Evolutionary conservation across 2,113 vertebrate species (phyloP).

Genomic region (Atractosteus spatula): DNA sequence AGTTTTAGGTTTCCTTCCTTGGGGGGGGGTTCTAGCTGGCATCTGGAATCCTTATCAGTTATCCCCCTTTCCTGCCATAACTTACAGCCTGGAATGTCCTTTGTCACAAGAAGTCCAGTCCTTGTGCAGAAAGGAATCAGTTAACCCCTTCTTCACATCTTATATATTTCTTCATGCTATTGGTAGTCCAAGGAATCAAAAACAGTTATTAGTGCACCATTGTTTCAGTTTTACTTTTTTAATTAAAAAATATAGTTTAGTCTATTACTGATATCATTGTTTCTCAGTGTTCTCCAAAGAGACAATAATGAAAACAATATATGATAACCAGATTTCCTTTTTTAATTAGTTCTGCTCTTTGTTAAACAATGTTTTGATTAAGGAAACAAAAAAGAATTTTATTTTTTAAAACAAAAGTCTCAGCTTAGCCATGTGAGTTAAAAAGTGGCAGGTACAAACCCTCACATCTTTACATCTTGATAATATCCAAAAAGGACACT

Average conservation of each 20-base stretch:
- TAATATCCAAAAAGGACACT: slow-evolving; percentile 60
- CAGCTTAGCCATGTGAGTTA: slow-evolving; percentile 59
- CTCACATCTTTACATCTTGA: slow-evolving; percentile 62
- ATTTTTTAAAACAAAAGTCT: slow-evolving; percentile 55
- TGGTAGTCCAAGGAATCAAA: background rate
- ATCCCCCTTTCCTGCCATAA: no score
- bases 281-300: slow-evolving; percentile 9
- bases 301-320: slow-evolving; percentile 18
- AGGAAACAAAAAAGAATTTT: slow-evolving; percentile 37
- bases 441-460: slow-evolving; percentile 61
- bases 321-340: slow-evolving; percentile 31
- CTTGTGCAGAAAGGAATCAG: no score
- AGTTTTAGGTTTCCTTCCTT: no score
- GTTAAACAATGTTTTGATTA: slow-evolving; percentile 15
- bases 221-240: background rate
- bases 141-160: no score
- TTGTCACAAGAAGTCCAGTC: no score
- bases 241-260: slow-evolving; percentile 14
- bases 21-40: no score
- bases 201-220: slow-evolving; percentile 3
- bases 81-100: no score
- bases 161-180: no score
- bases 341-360: slow-evolving; percentile 32
- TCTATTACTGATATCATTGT: slow-evolving; percentile 5
- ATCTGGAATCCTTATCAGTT: no score